Evolutionary conservation across 2,797 vertebrate species (phyloP).

Genomic region (Siniperca scherzeri): DNA sequence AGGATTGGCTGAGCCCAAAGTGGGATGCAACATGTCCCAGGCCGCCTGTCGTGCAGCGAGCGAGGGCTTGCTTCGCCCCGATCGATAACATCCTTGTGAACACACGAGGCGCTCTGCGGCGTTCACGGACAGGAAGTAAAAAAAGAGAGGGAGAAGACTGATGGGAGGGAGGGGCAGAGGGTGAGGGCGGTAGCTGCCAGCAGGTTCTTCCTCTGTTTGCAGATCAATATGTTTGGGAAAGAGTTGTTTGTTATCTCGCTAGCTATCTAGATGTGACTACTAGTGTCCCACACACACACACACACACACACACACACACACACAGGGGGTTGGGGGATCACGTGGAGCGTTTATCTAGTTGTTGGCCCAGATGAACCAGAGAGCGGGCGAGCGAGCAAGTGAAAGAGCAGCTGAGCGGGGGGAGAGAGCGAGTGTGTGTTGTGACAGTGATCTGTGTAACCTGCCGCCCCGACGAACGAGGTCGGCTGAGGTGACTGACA

Average conservation of each 20-base stretch:
- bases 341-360: conserved; percentile 10
- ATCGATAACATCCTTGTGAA: conserved; percentile 82
- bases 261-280: conserved; percentile 40
- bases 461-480: conserved; percentile 17
- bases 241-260: conserved; percentile 49
- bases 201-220: conserved; percentile 45
- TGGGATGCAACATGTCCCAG: conserved; percentile 76
- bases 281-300: conserved; percentile 36
- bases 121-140: conserved; percentile 67
- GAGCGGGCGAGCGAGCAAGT: conserved; percentile 21
- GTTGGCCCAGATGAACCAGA: conserved; percentile 14
- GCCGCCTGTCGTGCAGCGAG: conserved; percentile 64
- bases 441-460: conserved; percentile 32
- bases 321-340: neutral
- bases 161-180: neutral
- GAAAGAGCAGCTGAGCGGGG: conserved; percentile 11
- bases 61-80: conserved; percentile 59
- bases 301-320: conserved; percentile 18
- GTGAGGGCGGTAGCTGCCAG: conserved; percentile 4
- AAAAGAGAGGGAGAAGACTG: neutral
- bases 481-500: conserved; percentile 54
- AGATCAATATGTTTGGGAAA: conserved; percentile 74
- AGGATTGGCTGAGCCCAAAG: conserved; percentile 45
- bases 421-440: conserved; percentile 6
- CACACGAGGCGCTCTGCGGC: conserved; percentile 68